Base-by-base conservation (phyloP, 2,888 invertebrate genomes). In the Metellina segmentata region DNA sequence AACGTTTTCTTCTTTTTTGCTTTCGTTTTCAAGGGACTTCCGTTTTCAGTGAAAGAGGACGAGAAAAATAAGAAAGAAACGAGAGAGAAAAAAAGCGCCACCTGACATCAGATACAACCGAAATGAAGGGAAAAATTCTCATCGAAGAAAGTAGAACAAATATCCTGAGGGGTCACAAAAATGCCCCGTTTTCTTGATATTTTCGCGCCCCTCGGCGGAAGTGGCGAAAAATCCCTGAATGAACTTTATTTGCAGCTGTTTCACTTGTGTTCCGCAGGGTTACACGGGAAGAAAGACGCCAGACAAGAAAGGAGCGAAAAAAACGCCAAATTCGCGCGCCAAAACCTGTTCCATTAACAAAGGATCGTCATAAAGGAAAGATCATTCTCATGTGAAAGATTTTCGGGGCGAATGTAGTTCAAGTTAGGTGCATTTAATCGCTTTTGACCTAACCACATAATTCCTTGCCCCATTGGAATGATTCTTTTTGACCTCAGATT, bases 231-330 rank as follows among this genome's bases (percentile, higher is more conserved):
- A 83, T 87, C 91, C 71, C 83, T 91, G 87, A 91, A 91, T 91
- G 91, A 91, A 91, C 91, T 91, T 91, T 87, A 91, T 91, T 91
- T 91, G 91, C 91, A 91, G 91, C 91, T 91, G 91, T 88, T 91
- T 91, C 91, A 91, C 91, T 91, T 91, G 91, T 91, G 91, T 91
- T 88, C 78, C 87, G 53, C 69, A 79, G 91, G 91, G 86, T 87
- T 87, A 74, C 85, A 72, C 72, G 72, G 79, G 85, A 85, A 85
- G 74, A 70, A 19, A 81, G 69, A 20, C 49, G 20, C 49, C 20
- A 81, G 53, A 81, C 79, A 81, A 51, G 48, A 77, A 51, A 77
- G n/a, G 48, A 77, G n/a, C n/a, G 49, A 85, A 89, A 89, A 78
- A 83, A 85, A 90, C 77, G 87, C 86, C 83, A 87, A 86, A 48